These are phyloP conservation scores for Leptopilina syphax DNA, from an alignment of 2,888 invertebrate species.

Conservation along the genomic window DNA sequence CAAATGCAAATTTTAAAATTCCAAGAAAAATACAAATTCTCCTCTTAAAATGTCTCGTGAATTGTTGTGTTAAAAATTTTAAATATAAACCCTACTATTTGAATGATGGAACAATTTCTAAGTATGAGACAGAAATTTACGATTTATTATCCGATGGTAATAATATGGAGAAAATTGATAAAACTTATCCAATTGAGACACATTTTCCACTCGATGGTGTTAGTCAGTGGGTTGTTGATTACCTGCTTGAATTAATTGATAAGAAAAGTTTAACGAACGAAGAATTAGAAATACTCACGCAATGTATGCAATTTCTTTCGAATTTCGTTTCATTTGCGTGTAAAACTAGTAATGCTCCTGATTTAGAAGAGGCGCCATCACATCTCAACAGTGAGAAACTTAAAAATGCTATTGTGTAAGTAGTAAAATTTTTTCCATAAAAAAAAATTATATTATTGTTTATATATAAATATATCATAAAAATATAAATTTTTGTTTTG, in stretches of 20 bases:
- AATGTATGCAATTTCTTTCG: conserved; percentile 69
- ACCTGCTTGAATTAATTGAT: conserved; percentile 52
- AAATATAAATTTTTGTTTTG: too few relatives aligned
- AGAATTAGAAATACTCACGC: conserved; percentile 62
- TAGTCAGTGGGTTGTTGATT: conserved; percentile 61
- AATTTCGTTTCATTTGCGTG: conserved; percentile 68
- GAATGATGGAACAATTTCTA: conserved; percentile 42
- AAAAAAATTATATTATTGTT: too few relatives aligned
- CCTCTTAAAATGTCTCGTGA: conserved; percentile 69
- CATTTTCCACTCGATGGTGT: conserved; percentile 68
- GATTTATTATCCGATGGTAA: conserved; percentile 42
- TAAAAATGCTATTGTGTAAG: conserved; percentile 66
- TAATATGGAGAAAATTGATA: conserved; percentile 39
- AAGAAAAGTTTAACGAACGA: conserved; percentile 52
- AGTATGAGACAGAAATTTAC: conserved; percentile 47
- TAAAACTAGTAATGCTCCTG: conserved; percentile 47
- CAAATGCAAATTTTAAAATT: conserved; percentile 39
- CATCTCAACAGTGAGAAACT: conserved; percentile 59
- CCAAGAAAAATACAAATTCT: conserved; percentile 61
- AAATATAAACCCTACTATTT: conserved; percentile 54
- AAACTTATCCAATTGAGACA: conserved; percentile 55
- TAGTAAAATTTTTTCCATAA: conserved; percentile 6
- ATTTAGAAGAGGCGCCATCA: conserved; percentile 52
- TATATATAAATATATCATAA: too few relatives aligned
- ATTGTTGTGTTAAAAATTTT: conserved; percentile 68